These are phyloP conservation scores for Sinocyclocheilus rhinocerous DNA, from an alignment of 2,113 vertebrate species.

Conservation along the genomic window DNA sequence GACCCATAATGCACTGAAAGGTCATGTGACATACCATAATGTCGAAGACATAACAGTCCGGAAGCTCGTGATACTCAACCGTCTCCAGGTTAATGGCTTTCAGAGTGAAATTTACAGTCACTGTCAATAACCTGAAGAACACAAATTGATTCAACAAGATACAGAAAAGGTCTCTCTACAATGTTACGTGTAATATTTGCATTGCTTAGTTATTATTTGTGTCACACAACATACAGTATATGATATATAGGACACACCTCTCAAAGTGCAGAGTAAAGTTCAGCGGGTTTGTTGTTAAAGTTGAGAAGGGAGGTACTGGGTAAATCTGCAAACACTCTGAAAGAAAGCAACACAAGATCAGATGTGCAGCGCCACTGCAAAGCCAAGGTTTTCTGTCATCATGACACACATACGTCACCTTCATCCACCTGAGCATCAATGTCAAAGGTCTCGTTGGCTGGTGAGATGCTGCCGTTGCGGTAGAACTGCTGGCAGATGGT, in stretches of 20 bases:
- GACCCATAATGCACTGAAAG: neutral
- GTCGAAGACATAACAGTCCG: conserved; percentile 92
- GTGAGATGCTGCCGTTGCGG: conserved; percentile 81
- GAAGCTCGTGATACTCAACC: conserved; percentile 87
- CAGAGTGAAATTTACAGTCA: conserved; percentile 85
- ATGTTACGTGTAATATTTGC: neutral
- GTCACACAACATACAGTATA: neutral
- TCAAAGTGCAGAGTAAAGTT: conserved; percentile 88
- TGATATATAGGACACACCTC: conserved; percentile 72
- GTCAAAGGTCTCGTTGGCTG: conserved; percentile 90
- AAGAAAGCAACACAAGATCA: neutral
- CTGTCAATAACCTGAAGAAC: conserved; percentile 80
- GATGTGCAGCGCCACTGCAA: neutral
- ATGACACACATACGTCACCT: neutral
- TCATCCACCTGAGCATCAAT: conserved; percentile 86
- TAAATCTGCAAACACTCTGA: conserved; percentile 86
- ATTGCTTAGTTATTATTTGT: neutral
- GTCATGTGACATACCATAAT: conserved; percentile 77
- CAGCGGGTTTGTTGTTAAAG: conserved; percentile 62
- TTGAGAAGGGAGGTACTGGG: conserved; percentile 62
- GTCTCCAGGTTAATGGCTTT: conserved; percentile 97
- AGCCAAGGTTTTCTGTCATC: neutral
- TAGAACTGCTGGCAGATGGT: conserved; percentile 88
- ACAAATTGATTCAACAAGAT: neutral
- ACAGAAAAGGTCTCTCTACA: too few species aligned